Evolutionary conservation across 1,140 invertebrate species (phyloP), one percentile per base, ranked within the genome.

Genomic region (Brachionus paranguensis): DNA sequence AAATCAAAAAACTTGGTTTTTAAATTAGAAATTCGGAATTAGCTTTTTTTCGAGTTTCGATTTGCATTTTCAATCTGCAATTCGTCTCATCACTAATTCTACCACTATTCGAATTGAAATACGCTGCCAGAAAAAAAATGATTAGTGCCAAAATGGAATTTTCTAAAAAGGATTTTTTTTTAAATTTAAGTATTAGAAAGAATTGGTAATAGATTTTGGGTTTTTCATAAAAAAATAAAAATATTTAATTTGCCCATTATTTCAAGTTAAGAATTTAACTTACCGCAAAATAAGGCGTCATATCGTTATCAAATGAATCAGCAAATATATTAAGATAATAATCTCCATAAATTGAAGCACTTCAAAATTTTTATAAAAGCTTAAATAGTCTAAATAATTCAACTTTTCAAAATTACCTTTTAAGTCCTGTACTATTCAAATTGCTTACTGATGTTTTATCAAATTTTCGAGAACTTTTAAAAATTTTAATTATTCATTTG

Each of bases 231-330:
- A 29, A 29, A 14, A 1, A 24, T 24, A 24, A 24, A 24, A 24
- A 24, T 24, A 24, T 41, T 37, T 72, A 72, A 72, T 72, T 11
- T 41, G 14, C 7, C n/a, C 33, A 4, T 1, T 17, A 3, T 14
- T 41, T 45, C 4, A 20, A 0, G 1, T 70, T 33, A 0, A 43
- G 14, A n/a, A 55, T 7, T 7, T 1, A 79, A 53, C 55, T 79
- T 64, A 81, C 78, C 8, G 89, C 88, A 87, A 89, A 90, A 74
- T 84, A 89, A 55, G 90, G 89, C 7, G 89, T 90, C 1, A 88
- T 85, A 41, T 87, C 85, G 85, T 90, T 90, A 85, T 90, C 90
- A 68, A 85, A 85, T 3, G 86, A 85, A 10, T 74, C 83, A 50
- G 85, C 86, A 12, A 86, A 76, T 50, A 86, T 74, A 27, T 86